A percentile compares a stretch with the other conserved stretches of the same genome.
Evolutionary conservation across 2,113 vertebrate genomes (phyloP).

Genomic region (Dryoscopus gambensis): DNA sequence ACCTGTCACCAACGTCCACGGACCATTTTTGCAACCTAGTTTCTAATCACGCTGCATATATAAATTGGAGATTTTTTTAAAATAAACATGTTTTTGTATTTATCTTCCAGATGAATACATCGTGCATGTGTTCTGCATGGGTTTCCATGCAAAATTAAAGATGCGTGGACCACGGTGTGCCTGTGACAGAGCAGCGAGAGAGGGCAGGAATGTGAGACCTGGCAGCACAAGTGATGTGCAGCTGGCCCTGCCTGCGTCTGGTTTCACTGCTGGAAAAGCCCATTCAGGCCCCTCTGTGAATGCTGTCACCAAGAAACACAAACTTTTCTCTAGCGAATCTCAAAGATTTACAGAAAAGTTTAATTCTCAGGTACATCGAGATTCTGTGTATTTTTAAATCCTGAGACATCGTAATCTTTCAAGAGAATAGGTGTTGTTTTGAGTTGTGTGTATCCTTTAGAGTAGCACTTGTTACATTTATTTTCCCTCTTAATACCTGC

Average conservation of each 20-base stretch:
- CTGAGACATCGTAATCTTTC: not conserved
- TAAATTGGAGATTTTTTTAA: not conserved
- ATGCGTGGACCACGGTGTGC: accelerated
- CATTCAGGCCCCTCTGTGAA: not conserved
- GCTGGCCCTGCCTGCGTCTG: not conserved
- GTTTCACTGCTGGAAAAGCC: not conserved
- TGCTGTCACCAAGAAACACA: not conserved
- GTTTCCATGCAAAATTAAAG: not conserved
- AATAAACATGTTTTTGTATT: not conserved
- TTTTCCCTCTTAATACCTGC: not conserved
- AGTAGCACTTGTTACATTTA: not conserved
- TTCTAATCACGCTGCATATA: not conserved
- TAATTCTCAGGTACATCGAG: not conserved
- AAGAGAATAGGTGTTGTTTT: not conserved
- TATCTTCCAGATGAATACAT: not conserved
- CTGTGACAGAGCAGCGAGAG: not conserved
- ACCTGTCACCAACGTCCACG: not conserved
- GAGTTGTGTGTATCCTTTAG: not conserved
- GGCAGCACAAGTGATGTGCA: too few relatives aligned
- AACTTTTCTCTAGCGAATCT: not conserved
- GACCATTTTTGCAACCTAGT: not conserved
- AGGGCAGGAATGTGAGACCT: too few relatives aligned
- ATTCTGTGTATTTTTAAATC: not conserved
- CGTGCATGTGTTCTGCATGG: not conserved
- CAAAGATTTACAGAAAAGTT: not conserved